Evolutionary conservation across 2,797 vertebrate species (phyloP).

Genomic region (Scolopax bukidnonensis): DNA sequence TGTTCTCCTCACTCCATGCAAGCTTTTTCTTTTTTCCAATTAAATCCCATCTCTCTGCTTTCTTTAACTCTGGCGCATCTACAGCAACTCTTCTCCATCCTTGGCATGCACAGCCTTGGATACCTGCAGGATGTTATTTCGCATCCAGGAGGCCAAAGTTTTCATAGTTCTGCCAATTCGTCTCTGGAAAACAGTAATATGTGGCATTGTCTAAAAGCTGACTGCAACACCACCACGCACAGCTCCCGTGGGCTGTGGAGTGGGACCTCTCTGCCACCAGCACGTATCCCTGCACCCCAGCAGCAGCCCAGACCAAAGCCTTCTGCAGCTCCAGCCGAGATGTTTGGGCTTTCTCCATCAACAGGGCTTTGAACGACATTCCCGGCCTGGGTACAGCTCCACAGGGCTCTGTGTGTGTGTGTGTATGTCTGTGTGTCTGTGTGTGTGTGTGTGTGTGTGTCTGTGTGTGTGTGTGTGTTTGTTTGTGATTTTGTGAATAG

Average conservation of each 20-base stretch:
- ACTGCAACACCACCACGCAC: not conserved
- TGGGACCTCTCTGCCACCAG: not conserved
- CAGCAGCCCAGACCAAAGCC: not conserved
- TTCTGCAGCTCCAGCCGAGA: not conserved
- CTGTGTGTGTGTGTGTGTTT: not conserved
- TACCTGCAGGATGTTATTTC: not conserved
- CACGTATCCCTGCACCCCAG: not conserved
- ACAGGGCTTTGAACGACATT: not conserved
- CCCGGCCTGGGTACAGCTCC: not conserved
- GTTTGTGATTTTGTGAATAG: constrained; percentile 56
- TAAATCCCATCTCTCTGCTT: not conserved
- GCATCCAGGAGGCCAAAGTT: not conserved
- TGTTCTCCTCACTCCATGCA: not conserved
- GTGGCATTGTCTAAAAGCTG: not conserved
- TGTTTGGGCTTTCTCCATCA: fast-evolving
- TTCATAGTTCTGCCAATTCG: not conserved
- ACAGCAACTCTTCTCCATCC: not conserved
- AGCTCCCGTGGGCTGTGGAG: not conserved
- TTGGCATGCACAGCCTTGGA: not conserved
- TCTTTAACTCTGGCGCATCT: not conserved
- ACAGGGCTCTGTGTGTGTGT: not conserved
- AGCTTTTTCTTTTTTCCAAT: not conserved
- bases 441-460: constrained; percentile 26
- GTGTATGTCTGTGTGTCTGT: not conserved
- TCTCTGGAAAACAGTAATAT: not conserved